Evolutionary conservation across 2,888 invertebrate genomes (phyloP).

Genomic region (Euplexia lucipara): DNA sequence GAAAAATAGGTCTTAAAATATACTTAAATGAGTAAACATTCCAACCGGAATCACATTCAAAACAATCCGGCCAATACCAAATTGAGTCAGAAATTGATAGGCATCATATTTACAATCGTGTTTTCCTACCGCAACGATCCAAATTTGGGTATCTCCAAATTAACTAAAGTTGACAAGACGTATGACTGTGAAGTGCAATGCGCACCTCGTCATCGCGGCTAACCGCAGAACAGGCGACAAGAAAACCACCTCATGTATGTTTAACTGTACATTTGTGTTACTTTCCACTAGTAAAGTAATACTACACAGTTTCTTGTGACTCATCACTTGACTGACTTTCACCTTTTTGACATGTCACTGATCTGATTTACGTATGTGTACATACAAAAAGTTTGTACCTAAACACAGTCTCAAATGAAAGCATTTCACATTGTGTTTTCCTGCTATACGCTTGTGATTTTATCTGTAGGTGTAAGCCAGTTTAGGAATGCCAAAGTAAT

Average conservation of each 20-base stretch:
- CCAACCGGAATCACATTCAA: not conserved
- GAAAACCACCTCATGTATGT: conserved; percentile 68
- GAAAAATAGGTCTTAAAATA: too few species aligned
- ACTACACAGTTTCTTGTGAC: conserved; percentile 66
- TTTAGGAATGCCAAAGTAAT: conserved; percentile 40
- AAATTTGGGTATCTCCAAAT: conserved; percentile 45
- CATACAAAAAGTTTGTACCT: conserved; percentile 37
- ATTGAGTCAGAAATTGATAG: not conserved
- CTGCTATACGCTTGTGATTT: conserved; percentile 28
- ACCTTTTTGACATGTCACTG: conserved; percentile 74
- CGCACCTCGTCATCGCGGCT: conserved; percentile 52
- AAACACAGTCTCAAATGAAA: conserved; percentile 34
- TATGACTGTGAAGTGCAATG: conserved; percentile 41
- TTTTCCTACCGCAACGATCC: conserved; percentile 22
- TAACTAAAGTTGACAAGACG: conserved; percentile 38
- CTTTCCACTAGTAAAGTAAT: conserved; percentile 76
- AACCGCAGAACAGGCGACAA: conserved; percentile 67
- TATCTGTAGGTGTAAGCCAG: conserved; percentile 30
- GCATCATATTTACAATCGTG: not conserved
- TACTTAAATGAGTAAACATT: too few species aligned
- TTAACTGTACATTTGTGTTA: conserved; percentile 74
- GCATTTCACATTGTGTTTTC: conserved; percentile 46
- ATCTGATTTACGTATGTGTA: conserved; percentile 64
- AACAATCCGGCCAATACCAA: conserved; percentile 6
- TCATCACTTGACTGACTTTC: conserved; percentile 72